Conservation (phyloP, 2,797 vertebrate genomes). For the Micrastur ruficollis region DNA sequence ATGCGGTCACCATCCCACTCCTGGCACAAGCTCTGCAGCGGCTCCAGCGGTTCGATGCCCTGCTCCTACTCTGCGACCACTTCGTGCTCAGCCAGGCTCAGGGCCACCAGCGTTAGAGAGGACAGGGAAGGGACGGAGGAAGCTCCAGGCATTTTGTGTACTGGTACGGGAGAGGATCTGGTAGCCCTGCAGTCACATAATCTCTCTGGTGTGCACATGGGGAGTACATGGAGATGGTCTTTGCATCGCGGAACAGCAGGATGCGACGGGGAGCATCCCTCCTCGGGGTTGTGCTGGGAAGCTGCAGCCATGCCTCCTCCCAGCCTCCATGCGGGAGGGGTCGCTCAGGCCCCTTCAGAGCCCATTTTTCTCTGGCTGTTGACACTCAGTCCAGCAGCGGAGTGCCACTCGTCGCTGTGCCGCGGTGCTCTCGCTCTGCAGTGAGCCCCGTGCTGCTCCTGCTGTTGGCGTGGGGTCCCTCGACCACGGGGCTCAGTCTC, state of each 20-base stretch:
- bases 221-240: background rate
- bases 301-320: background rate
- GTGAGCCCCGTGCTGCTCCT: background rate
- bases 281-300: background rate
- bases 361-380: background rate
- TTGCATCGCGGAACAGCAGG: background rate
- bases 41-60: constrained; percentile 41
- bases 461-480: background rate
- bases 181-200: background rate
- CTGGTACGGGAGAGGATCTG: background rate
- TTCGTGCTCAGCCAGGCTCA: background rate
- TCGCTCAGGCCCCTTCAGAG: background rate
- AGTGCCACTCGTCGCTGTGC: fast-evolving
- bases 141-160: background rate
- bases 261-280: fast-evolving
- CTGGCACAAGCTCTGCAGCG: constrained; percentile 48
- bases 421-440: background rate
- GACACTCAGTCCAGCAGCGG: background rate
- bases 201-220: background rate
- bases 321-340: fast-evolving
- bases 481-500: fast-evolving
- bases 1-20: background rate
- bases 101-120: background rate
- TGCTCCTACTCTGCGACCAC: constrained; percentile 60
- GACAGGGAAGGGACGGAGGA: fast-evolving